These are phyloP conservation scores for Chrysochloris asiatica DNA, from an alignment of 2,113 vertebrate genomes.

Conservation along the genomic window DNA sequence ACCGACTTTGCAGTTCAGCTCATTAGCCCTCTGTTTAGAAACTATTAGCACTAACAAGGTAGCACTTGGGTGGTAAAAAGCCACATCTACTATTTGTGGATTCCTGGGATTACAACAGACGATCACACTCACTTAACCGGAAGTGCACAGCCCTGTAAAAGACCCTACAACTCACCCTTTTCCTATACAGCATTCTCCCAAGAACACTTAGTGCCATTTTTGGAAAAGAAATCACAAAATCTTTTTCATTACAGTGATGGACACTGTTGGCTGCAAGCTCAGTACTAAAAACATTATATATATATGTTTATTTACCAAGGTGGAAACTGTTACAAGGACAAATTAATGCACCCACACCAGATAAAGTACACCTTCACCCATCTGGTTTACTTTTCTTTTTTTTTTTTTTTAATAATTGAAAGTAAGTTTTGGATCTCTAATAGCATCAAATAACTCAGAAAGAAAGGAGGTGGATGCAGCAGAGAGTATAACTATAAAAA, in stretches of 20 bases:
- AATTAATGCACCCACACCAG: slow-evolving; percentile 24
- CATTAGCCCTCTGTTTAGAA: too few relatives aligned
- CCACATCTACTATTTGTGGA: background rate
- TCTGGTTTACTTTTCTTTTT: slow-evolving; percentile 25
- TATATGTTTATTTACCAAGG: slow-evolving; percentile 61
- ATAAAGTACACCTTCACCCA: slow-evolving; percentile 47
- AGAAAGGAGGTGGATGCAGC: background rate
- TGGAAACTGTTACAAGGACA: slow-evolving; percentile 31
- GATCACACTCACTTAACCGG: slow-evolving; percentile 8
- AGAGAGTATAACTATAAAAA: background rate
- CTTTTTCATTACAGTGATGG: slow-evolving; percentile 57
- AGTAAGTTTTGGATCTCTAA: slow-evolving; percentile 14
- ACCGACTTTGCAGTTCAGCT: too few relatives aligned
- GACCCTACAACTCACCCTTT: background rate
- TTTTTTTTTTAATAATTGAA: too few relatives aligned
- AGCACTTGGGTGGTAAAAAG: background rate
- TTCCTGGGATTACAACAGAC: slow-evolving; percentile 30
- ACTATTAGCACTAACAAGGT: background rate
- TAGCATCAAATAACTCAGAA: slow-evolving; percentile 23
- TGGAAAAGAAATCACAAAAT: slow-evolving; percentile 60
- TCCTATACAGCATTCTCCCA: slow-evolving; percentile 31
- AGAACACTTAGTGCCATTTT: slow-evolving; percentile 49
- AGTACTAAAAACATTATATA: slow-evolving; percentile 49
- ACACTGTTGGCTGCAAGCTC: slow-evolving; percentile 54
- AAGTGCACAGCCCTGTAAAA: slow-evolving; percentile 28